Base-by-base conservation (phyloP, 2,888 invertebrate species). In the Eueremaeus valkanovi region DNA sequence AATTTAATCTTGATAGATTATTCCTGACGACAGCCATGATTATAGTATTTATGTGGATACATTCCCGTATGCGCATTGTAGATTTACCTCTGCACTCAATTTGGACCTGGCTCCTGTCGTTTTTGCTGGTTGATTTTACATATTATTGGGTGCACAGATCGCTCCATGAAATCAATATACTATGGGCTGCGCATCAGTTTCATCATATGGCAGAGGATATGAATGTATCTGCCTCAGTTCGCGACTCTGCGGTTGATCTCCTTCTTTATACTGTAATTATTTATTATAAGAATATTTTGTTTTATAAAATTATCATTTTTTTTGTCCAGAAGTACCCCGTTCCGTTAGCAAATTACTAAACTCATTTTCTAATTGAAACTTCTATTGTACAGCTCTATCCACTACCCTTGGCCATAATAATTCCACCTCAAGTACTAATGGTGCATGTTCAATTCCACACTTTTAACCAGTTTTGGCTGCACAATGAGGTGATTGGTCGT, bases 401-500 rank as follows among this genome's bases (percentile, higher is more conserved):
- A 72, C 75, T 84, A 21, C 81, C 83, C 0, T 83, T 92, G 80
- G 91, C 92, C 0, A 81, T 92, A 72, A 87, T 88, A 75, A 88
- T 93, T 68, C 92, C 93, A 0, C 92, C 93, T 0, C 88, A 90
- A 0, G 90, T 83, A 21, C 89, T 92, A 82, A 85, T 93, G 79
- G 90, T 91, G 77, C 95, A 95, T 81, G 89, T 91, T 80, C 93
- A 94, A 83, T 90, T 95, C 84, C 93, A 92, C 83, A 87, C 93
- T 78, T 86, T 95, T 51, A 95, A 92, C 85, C 95, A 95, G 87
- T 92, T 94, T 83, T 95, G 94, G 92, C 91, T 95, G 79, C 95
- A 95, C 83, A 95, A 95, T 0, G 90, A 92, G 81, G 87, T 91
- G 0, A 88, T 94, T 80, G 88, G 88, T 16, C 88, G 88, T 73